Evolutionary conservation across 2,888 invertebrate species (phyloP), one percentile per base, ranked within the genome.

Genomic region (Eutolmus rufibarbis): DNA sequence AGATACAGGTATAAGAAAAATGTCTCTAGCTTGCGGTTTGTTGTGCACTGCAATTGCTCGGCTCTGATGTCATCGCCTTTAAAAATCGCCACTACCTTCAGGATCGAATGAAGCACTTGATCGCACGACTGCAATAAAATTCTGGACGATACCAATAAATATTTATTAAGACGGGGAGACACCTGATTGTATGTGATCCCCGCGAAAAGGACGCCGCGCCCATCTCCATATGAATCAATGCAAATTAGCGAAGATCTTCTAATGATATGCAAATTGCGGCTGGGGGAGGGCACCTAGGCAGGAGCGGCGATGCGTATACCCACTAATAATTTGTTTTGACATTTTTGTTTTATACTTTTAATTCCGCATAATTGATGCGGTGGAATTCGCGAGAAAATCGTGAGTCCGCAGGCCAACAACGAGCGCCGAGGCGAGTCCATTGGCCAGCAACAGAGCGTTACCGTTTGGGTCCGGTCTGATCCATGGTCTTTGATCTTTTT

Each of bases 401-500:
- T 66, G 19, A 66, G 23, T 28, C 12, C 66, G 12, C 28, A 51
- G n/a, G 51, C 51, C n/a, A n/a, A 9, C 40, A 40, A 40, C 57
- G 57, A 23, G 19, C 57, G 23, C 7, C 57, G 57, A 57, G 8
- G 40, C 40, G 40, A 51, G 51, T 7, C 19, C 1, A 46, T 46
- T 66, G 66, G 19, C 19, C 66, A 28, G 66, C 66, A 66, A n/a
- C 16, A 37, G 34, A 77, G 76, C 37, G 37, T 40, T 40, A 77
- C 74, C 34, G 77, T 19, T 40, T 4, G 31, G 77, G 40, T 77
- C 77, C 34, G 34, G 40, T 16, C 66, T 66, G 66, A 66, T 66
- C 66, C 66, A 23, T 19, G 79, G 79, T 40, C 79, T 79, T 40
- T 43, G 79, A 79, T 79, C 79, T 66, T 66, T 79, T 46, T 46